Evolutionary conservation across 2,888 invertebrate species (phyloP).

Genomic region (Xestia ashworthii): DNA sequence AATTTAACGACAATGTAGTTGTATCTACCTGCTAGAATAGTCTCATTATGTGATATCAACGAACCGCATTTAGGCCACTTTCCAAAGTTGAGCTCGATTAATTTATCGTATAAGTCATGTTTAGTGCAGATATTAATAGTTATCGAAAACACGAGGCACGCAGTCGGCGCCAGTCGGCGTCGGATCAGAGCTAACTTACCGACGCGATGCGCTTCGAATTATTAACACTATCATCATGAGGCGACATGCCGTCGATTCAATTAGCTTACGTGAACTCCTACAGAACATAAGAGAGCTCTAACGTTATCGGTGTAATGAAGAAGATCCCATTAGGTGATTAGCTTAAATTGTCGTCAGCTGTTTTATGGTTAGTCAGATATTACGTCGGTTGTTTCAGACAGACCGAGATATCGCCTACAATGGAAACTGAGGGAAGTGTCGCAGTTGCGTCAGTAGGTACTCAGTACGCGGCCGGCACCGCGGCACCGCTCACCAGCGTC

Average conservation of each 20-base stretch:
- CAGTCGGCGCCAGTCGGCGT: conserved; percentile 8
- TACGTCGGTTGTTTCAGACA: background rate
- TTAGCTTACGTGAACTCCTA: background rate
- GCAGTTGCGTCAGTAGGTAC: background rate
- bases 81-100: background rate
- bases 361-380: background rate
- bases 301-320: background rate
- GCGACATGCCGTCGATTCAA: background rate
- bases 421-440: background rate
- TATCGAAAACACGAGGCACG: background rate
- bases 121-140: background rate
- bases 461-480: background rate
- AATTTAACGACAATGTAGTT: conserved; percentile 2
- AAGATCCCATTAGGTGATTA: background rate
- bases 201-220: conserved; percentile 15
- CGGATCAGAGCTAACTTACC: conserved; percentile 6
- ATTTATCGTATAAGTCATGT: conserved; percentile 9
- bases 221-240: background rate
- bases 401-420: background rate
- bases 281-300: background rate
- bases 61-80: background rate
- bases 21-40: background rate
- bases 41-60: background rate
- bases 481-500: background rate
- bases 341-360: background rate